Evolutionary conservation across 2,113 vertebrate genomes (phyloP).

Genomic region (Cinclus cinclus): DNA sequence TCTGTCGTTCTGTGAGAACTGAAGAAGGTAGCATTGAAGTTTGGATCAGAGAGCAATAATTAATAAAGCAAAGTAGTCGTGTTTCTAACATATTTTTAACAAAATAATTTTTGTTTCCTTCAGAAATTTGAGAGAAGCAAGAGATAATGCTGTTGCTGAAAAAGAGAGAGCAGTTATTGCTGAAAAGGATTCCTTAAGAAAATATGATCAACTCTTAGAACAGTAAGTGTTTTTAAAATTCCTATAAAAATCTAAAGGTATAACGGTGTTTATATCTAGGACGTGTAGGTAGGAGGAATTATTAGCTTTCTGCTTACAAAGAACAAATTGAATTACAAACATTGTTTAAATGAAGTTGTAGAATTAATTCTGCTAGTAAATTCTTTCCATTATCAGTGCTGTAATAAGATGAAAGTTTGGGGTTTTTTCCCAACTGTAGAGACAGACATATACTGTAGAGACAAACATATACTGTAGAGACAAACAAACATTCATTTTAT

Average conservation of each 20-base stretch:
- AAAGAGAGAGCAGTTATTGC: conserved; percentile 84
- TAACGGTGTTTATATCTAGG: not conserved
- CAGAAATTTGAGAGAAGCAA: conserved; percentile 91
- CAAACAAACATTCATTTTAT: not conserved
- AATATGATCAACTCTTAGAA: conserved; percentile 89
- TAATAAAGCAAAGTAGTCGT: not conserved
- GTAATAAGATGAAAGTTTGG: not conserved
- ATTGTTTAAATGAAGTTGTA: not conserved
- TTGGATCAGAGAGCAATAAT: not conserved
- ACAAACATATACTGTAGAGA: not conserved
- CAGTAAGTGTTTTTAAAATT: conserved; percentile 82
- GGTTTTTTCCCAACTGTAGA: not conserved
- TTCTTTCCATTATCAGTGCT: not conserved
- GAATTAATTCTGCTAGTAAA: not conserved
- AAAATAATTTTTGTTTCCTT: not conserved
- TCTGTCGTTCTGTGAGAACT: rapidly evolving
- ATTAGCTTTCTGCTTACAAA: not conserved
- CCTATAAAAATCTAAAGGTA: not conserved
- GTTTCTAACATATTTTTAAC: not conserved
- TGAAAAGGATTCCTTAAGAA: conserved; percentile 86
- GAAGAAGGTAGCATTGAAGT: not conserved
- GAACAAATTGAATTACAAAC: not conserved
- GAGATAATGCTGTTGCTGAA: conserved; percentile 89
- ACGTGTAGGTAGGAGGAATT: not conserved
- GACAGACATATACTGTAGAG: not conserved